Evolutionary conservation across 2,113 vertebrate genomes (phyloP).

Genomic region (Ailurus styani): DNA sequence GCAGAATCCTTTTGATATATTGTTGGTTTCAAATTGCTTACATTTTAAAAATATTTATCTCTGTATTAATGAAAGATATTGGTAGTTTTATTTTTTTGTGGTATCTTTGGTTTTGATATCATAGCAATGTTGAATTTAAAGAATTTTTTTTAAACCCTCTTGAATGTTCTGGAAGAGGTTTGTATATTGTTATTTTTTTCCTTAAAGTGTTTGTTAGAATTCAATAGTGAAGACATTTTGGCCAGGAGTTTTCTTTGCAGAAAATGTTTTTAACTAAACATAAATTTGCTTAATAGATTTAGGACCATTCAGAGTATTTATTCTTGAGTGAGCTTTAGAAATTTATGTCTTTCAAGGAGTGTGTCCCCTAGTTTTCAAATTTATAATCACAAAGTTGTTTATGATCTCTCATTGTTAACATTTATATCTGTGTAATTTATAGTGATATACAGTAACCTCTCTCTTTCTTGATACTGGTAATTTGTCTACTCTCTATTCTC

Average conservation of each 20-base stretch:
- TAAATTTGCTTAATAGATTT: neutral
- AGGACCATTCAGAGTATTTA: neutral
- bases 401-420: neutral
- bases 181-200: neutral
- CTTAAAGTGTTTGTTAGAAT: neutral
- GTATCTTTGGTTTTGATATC: neutral
- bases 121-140: neutral
- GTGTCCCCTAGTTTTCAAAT: neutral
- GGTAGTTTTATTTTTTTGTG: neutral
- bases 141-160: accelerated
- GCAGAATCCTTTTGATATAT: neutral
- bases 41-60: neutral
- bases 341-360: neutral
- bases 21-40: neutral
- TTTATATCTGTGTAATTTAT: neutral
- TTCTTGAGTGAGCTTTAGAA: neutral
- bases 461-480: neutral
- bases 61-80: neutral
- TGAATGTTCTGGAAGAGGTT: neutral
- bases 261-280: neutral
- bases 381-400: neutral
- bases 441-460: neutral
- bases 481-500: neutral
- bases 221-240: neutral
- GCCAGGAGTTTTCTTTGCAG: neutral